Conservation (phyloP, 2,113 vertebrate species). For the Periophthalmus modestus region DNA sequence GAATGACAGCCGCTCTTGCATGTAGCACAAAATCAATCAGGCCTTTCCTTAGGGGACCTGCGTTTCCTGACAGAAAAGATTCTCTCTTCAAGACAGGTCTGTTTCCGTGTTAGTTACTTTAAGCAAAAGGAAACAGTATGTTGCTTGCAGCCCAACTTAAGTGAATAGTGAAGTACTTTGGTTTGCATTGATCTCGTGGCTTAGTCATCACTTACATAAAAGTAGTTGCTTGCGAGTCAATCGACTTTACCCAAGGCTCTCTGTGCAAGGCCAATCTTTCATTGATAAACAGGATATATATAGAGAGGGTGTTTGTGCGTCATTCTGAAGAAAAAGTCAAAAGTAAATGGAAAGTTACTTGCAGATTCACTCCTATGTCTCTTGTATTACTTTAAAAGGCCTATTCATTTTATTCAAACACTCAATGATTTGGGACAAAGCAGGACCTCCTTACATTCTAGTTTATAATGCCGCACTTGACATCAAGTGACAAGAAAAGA, state of each 20-base stretch:
- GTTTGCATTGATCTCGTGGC: background rate
- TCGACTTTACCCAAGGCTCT: conserved; percentile 17
- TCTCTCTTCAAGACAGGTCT: background rate
- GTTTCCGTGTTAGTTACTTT: background rate
- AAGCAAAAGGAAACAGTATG: background rate
- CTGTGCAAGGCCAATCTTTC: conserved; percentile 38
- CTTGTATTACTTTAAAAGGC: conserved; percentile 44
- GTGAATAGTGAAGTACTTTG: background rate
- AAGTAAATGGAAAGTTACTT: conserved; percentile 14
- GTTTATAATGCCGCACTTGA: background rate
- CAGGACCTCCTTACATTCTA: background rate
- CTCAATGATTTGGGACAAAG: conserved; percentile 8
- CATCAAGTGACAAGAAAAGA: background rate
- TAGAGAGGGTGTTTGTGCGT: conserved; percentile 36
- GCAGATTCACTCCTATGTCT: conserved; percentile 5
- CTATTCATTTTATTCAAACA: conserved; percentile 29
- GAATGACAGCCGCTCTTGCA: background rate
- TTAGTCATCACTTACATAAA: conserved; percentile 11
- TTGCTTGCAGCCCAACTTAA: background rate
- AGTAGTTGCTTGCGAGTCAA: conserved; percentile 10
- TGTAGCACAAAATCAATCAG: conserved; percentile 4
- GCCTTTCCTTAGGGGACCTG: background rate
- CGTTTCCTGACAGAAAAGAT: background rate
- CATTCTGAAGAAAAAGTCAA: background rate
- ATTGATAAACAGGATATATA: conserved; percentile 51